Conservation (phyloP, 2,888 invertebrate genomes). For the Orgyia antiqua region DNA sequence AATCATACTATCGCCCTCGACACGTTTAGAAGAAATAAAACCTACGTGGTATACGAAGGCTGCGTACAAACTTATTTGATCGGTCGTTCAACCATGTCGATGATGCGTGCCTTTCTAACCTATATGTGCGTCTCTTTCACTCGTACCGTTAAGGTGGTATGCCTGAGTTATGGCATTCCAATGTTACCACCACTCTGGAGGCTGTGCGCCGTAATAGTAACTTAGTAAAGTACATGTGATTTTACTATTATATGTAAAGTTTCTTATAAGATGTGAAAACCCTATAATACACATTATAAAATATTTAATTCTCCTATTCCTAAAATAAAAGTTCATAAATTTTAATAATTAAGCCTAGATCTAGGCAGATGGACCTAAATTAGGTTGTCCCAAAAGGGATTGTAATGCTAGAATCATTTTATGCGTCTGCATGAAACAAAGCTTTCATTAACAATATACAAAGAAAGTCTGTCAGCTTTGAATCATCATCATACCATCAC, state of each 20-base stretch:
- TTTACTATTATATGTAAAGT: constrained; percentile 50
- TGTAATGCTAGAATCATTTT: too few relatives aligned
- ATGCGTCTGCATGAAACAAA: too few relatives aligned
- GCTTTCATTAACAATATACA: too few relatives aligned
- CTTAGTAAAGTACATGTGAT: constrained; percentile 43
- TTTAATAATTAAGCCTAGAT: too few relatives aligned
- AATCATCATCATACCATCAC: too few relatives aligned
- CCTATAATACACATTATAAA: constrained; percentile 42
- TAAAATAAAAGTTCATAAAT: too few relatives aligned
- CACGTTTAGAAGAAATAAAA: constrained; percentile 69
- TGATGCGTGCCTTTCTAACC: constrained; percentile 39
- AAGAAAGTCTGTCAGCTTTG: too few relatives aligned
- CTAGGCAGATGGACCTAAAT: too few relatives aligned
- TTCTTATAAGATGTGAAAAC: constrained; percentile 51
- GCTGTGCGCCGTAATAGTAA: constrained; percentile 56
- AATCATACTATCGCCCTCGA: constrained; percentile 52
- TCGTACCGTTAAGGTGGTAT: constrained; percentile 74
- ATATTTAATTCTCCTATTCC: too few relatives aligned
- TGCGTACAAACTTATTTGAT: constrained; percentile 75
- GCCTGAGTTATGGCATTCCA: constrained; percentile 75
- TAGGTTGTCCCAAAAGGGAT: too few relatives aligned
- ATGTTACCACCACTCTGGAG: constrained; percentile 68
- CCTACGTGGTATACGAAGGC: constrained; percentile 67
- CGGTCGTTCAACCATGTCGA: constrained; percentile 76
- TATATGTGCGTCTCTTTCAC: constrained; percentile 47